phyloP scores from a whole-genome alignment of 2,113 vertebrate species.

The Rhagologus leucostigma region DNA sequence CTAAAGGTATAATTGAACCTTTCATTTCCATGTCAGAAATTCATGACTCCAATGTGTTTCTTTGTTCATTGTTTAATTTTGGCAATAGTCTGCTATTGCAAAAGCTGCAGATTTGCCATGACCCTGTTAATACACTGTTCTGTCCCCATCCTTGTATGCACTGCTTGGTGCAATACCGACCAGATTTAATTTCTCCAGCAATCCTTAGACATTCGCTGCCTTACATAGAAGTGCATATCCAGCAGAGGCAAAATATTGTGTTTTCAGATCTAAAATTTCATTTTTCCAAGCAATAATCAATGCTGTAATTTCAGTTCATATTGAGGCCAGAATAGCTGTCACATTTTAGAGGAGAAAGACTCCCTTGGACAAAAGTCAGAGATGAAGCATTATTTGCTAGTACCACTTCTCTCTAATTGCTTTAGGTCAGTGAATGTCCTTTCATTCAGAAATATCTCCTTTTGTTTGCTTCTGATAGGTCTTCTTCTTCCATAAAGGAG shows the following conservation, averaged over 20 bases:
- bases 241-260: not conserved
- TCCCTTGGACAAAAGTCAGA: not conserved
- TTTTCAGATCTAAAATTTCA: not conserved
- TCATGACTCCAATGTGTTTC: not conserved
- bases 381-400: not conserved
- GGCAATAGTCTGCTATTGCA: not conserved
- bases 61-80: not conserved
- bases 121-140: not conserved
- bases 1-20: not conserved
- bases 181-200: not conserved
- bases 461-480: not conserved
- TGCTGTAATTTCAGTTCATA: not conserved
- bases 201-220: not conserved
- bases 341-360: not conserved
- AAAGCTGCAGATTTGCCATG: not conserved
- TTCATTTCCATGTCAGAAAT: not conserved
- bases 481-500: not conserved
- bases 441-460: not conserved
- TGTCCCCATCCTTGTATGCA: not conserved
- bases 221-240: not conserved
- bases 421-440: not conserved
- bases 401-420: not conserved
- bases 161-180: not conserved
- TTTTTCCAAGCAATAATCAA: not conserved
- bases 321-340: not conserved